A percentile compares a stretch with the other conserved stretches of the same genome.
Evolutionary conservation across 2,888 invertebrate genomes (phyloP).

Genomic region (Eupithecia subumbrata): DNA sequence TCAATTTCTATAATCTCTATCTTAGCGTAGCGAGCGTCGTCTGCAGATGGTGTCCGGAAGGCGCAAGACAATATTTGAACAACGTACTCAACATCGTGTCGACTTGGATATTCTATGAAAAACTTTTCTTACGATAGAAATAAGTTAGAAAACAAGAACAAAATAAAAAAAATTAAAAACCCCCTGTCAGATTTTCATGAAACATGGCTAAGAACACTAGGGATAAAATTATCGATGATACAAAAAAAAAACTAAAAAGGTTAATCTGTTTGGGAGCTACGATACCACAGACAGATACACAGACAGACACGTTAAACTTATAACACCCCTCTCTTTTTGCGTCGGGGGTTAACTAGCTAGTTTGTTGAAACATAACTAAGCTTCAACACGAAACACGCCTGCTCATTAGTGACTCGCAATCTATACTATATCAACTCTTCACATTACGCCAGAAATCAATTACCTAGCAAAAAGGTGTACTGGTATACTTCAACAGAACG

Average conservation of each 20-base stretch:
- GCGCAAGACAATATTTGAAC: conserved; percentile 64
- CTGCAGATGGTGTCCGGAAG: conserved; percentile 46
- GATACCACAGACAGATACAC: too few relatives aligned
- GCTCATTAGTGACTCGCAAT: conserved; percentile 16
- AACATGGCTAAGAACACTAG: too few relatives aligned
- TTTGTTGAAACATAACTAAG: neutral
- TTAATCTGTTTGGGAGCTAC: too few relatives aligned
- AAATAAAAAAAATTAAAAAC: too few relatives aligned
- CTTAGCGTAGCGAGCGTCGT: conserved; percentile 32
- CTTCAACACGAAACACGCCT: conserved; percentile 5
- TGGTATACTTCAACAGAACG: conserved; percentile 10
- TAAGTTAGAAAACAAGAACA: neutral
- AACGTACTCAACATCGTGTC: conserved; percentile 31
- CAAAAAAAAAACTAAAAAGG: too few relatives aligned
- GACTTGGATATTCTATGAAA: neutral
- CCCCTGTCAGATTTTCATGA: too few relatives aligned
- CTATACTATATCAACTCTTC: conserved; percentile 23
- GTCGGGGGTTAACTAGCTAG: too few relatives aligned
- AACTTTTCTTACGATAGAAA: neutral
- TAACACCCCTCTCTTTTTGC: too few relatives aligned
- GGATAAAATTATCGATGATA: too few relatives aligned
- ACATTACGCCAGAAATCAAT: conserved; percentile 18
- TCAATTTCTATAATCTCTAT: conserved; percentile 51
- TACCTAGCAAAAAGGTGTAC: conserved; percentile 21
- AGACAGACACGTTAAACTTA: too few relatives aligned